phyloP scores from a whole-genome alignment of 2,797 vertebrate species.

The Urosaurus nigricauda region DNA sequence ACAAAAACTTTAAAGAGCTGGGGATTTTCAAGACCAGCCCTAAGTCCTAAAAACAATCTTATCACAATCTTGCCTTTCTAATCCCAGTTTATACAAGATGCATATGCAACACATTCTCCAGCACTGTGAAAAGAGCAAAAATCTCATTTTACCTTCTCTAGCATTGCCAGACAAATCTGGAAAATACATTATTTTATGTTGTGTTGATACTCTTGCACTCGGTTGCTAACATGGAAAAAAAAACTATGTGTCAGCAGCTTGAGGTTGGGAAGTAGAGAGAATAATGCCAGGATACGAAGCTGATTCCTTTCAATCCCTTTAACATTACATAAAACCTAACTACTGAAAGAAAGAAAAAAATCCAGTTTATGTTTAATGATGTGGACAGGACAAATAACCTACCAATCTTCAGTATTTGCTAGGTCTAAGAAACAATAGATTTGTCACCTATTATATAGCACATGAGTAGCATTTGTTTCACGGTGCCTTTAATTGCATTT shows the following conservation, averaged over 20 bases:
- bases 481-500: background rate
- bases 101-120: background rate
- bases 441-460: background rate
- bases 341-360: background rate
- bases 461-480: conserved; percentile 9
- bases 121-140: background rate
- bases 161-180: background rate
- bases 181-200: accelerated
- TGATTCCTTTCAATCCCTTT: background rate
- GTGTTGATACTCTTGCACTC: background rate
- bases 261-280: background rate
- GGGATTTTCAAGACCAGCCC: background rate
- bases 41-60: background rate
- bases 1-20: background rate
- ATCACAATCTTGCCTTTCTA: background rate
- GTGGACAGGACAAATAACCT: background rate
- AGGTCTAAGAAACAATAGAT: background rate
- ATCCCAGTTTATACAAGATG: accelerated
- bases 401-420: background rate
- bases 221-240: background rate
- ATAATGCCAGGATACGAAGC: background rate
- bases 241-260: background rate
- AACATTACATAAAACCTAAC: background rate
- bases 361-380: background rate
- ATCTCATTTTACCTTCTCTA: background rate